Percentiles rank a stretch among this genome's conserved stretches.
Evolutionary conservation across 2,888 invertebrate genomes (phyloP).

Genomic region (Cecidostiba fungosa): DNA sequence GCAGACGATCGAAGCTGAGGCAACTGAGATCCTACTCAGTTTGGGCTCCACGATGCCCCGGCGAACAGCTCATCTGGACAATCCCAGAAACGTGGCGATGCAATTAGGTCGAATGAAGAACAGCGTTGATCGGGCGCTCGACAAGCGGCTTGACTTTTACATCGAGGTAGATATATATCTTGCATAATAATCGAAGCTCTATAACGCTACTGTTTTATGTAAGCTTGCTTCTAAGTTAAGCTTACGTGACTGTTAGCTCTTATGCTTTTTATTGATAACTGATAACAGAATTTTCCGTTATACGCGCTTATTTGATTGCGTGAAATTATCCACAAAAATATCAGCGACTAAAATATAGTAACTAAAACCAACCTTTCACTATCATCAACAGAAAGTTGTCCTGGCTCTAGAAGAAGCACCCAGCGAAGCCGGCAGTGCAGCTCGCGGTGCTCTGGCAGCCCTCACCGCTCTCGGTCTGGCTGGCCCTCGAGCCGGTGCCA

Average conservation of each 20-base stretch:
- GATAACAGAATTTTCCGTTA: too few species aligned
- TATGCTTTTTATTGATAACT: too few species aligned
- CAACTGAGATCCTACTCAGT: conserved; percentile 72
- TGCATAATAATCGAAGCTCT: background rate
- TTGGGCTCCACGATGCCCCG: conserved; percentile 75
- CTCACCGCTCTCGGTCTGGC: conserved; percentile 87
- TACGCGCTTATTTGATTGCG: too few species aligned
- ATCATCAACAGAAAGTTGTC: conserved; percentile 83
- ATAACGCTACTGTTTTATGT: background rate
- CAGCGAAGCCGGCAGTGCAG: conserved; percentile 82
- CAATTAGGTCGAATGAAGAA: conserved; percentile 72
- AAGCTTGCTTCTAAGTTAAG: too few species aligned
- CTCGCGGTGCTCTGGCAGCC: conserved; percentile 82
- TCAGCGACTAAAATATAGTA: background rate
- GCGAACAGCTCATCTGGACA: conserved; percentile 72
- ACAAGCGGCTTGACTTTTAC: conserved; percentile 76
- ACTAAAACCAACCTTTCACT: background rate
- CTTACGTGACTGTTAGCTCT: too few species aligned
- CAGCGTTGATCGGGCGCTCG: conserved; percentile 71
- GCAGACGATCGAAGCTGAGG: conserved; percentile 74
- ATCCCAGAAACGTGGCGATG: conserved; percentile 67
- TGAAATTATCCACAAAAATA: too few species aligned
- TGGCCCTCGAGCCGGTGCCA: conserved; percentile 86
- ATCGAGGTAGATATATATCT: conserved; percentile 73
- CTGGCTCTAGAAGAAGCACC: conserved; percentile 86